Evolutionary conservation across 2,888 invertebrate genomes (phyloP), one percentile per base, ranked within the genome.

Genomic region (Herminia tarsipennalis): DNA sequence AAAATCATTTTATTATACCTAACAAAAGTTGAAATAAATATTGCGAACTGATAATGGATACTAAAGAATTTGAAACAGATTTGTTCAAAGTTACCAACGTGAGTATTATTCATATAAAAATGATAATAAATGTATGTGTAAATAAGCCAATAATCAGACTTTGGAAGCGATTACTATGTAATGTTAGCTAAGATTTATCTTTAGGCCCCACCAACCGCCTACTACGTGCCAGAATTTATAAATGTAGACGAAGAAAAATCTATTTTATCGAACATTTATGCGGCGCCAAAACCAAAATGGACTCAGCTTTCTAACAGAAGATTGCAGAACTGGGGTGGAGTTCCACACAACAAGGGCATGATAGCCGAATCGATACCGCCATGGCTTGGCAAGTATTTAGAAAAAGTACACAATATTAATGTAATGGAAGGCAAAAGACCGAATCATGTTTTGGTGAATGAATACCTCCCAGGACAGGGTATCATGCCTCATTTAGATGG

Each of bases 401-500:
- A 95, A 27, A 95, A 93, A 86, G 93, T 98, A 48, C 92, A 94
- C 57, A 79, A 86, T 5, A 83, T 97, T 3, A 92, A 94, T 63
- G 71, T 95, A 22, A 97, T 98, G 91, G 93, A 93, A 30, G 93
- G 93, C 1, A 94, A 94, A 55, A 93, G 92, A 48, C 96, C 98
- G 0, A 99, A 99, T 83, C 99, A 99, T 91, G 95, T 98, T 1
- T 89, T 99, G 21, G 94, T 99, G 0, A 99, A 99, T 91, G 99
- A 99, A 84, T 99, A 99, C 87, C 81, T 94, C 51, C 93, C 98
- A 0, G 97, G 97, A 0, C 98, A 99, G 88, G 99, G 99, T 8
- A 99, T 99, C 51, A 96, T 99, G 96, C 96, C 99, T 1, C 99
- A 99, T 88, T 94, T 96, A 14, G 99, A 99, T 88, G 99, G 99